phyloP scores from a whole-genome alignment of 2,797 vertebrate species.

The Onychomys arenicola region DNA sequence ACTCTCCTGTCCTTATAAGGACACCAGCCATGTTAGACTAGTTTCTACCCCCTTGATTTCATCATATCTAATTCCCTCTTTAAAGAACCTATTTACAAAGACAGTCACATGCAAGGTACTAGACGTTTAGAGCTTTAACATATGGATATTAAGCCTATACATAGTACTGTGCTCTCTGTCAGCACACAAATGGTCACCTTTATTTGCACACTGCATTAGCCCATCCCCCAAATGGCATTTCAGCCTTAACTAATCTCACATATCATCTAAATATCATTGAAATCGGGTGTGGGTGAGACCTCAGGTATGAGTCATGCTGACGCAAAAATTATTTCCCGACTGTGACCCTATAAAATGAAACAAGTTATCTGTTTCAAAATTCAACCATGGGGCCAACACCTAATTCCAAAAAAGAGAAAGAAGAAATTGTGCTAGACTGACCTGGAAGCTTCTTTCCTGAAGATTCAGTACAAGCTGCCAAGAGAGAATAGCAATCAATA shows the following conservation, averaged over 20 bases:
- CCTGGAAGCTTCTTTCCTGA: not conserved
- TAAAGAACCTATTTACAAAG: not conserved
- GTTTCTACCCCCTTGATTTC: not conserved
- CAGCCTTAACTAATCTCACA: not conserved
- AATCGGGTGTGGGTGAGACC: not conserved
- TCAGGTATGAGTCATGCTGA: not conserved
- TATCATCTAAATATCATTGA: not conserved
- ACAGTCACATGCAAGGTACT: not conserved
- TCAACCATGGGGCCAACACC: not conserved
- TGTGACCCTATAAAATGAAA: not conserved
- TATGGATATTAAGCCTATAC: not conserved
- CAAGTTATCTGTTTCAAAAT: not conserved
- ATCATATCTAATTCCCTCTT: not conserved
- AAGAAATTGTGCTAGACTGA: not conserved
- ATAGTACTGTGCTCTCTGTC: not conserved
- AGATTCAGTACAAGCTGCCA: not conserved
- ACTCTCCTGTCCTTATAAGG: not conserved
- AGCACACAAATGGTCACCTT: not conserved
- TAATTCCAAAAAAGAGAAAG: not conserved
- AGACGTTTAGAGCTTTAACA: not conserved
- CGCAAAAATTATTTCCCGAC: not conserved
- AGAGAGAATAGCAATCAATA: not conserved
- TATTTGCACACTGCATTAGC: not conserved
- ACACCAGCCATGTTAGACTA: not conserved
- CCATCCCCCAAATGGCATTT: not conserved